Evolutionary conservation across 2,113 vertebrate genomes (phyloP), one percentile per base, ranked within the genome.

Genomic region (Leptodactylus fuscus): DNA sequence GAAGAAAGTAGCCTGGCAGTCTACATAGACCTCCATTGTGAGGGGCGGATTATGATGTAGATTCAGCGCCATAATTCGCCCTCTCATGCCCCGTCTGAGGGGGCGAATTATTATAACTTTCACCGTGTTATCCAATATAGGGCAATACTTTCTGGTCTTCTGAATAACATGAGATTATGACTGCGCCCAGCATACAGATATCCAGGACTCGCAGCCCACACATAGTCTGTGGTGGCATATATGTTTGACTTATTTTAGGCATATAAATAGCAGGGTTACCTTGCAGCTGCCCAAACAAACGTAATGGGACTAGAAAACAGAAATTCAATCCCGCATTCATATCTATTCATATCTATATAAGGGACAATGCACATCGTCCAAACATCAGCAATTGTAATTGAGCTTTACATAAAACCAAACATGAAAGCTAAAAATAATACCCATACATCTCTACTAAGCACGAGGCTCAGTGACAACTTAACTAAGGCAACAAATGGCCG

Each of bases 341-440:
- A 75, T 75, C 41, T 48, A 15, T 29, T 49, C 41, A 49, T 76
- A 76, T 51, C 44, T 49, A 48, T 32, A 76, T 76, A 76, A 27
- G 46, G 15, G 7, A 76, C 24, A 32, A 76, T 51, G 24, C 22
- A 27, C 46, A 32, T 76, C 27, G 46, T 51, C 44, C 27, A 76
- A 76, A 34, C 44, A 76, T 32, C 73, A 51, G 27, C 46, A 76
- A 76, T 76, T 76, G 44, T 20, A 48, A 76, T 32, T 32, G 44
- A 76, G 73, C 73, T 76, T 76, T 27, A 76, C 46, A 76, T 32
- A 76, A 76, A 76, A 48, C 24, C 73, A 76, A 76, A 76, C 13
- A 16, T 27, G 38, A 73, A 67, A n/a, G 48, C 73, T 76, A 20
- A 32, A 76, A 51, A 32, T 76, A 76, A 76, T 51, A 27, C 48